Conservation (phyloP, 30 jellyfish, hydroid and myxozoan species). For the Cassiopea xamachana region DNA sequence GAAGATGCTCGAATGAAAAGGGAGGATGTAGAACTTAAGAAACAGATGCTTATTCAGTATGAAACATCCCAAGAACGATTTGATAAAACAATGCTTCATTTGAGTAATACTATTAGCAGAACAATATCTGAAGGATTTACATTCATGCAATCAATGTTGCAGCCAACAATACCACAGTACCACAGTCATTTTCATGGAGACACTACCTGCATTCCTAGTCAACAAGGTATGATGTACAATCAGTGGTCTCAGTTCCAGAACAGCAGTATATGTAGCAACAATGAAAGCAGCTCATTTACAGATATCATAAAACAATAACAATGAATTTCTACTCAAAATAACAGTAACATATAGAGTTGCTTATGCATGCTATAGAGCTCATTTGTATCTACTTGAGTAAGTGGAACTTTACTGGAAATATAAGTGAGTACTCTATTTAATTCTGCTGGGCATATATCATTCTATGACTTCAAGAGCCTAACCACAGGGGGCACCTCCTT, state of each 20-base stretch:
- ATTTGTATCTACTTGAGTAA: background rate
- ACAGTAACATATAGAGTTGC: background rate
- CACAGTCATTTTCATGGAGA: background rate
- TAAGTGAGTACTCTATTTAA: background rate
- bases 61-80: background rate
- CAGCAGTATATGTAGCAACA: background rate
- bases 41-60: background rate
- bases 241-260: background rate
- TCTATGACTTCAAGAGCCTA: background rate
- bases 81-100: background rate
- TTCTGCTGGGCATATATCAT: background rate
- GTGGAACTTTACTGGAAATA: background rate
- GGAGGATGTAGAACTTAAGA: background rate
- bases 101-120: background rate
- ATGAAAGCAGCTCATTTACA: background rate
- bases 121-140: background rate
- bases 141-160: background rate
- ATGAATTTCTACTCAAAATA: background rate
- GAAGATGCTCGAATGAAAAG: background rate
- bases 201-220: background rate
- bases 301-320: background rate
- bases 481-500: background rate
- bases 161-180: background rate
- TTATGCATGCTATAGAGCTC: slow-evolving; percentile 5
- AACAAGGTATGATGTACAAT: background rate